Percentiles rank a stretch among this genome's conserved stretches.
phyloP scores from a whole-genome alignment of 2,888 invertebrate genomes.

The Crematogaster levior region DNA sequence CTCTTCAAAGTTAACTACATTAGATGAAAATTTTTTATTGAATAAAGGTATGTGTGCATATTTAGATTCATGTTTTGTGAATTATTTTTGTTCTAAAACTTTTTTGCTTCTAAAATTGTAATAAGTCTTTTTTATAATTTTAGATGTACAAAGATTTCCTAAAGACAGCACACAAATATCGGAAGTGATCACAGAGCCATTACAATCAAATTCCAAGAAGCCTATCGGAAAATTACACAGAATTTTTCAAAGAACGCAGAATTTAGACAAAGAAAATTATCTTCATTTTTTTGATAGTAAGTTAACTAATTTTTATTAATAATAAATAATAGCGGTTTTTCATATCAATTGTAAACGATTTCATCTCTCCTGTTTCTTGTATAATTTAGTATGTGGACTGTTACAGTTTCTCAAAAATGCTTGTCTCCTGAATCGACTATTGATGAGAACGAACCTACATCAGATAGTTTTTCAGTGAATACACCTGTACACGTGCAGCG shows the following conservation, averaged over 20 bases:
- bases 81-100: not conserved
- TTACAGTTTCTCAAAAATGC: not conserved
- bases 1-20: not conserved
- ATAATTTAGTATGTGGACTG: not conserved
- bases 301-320: not conserved
- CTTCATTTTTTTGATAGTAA: not conserved
- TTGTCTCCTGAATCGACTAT: not conserved
- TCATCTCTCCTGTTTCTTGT: not conserved
- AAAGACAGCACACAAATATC: not conserved
- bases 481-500: too few relatives aligned
- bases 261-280: not conserved
- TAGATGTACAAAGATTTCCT: not conserved
- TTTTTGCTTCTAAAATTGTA: not conserved
- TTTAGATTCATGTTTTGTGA: not conserved
- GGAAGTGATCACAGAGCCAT: not conserved
- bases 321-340: not conserved
- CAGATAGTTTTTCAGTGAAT: too few relatives aligned
- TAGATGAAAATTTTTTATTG: not conserved
- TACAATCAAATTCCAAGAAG: not conserved
- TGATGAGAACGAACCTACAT: too few relatives aligned
- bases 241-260: too few relatives aligned
- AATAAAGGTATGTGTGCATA: not conserved
- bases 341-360: not conserved
- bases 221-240: not conserved
- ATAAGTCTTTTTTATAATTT: not conserved